These are phyloP conservation scores for Nebria brevicollis DNA, from an alignment of 2,888 invertebrate genomes.

Conservation along the genomic window DNA sequence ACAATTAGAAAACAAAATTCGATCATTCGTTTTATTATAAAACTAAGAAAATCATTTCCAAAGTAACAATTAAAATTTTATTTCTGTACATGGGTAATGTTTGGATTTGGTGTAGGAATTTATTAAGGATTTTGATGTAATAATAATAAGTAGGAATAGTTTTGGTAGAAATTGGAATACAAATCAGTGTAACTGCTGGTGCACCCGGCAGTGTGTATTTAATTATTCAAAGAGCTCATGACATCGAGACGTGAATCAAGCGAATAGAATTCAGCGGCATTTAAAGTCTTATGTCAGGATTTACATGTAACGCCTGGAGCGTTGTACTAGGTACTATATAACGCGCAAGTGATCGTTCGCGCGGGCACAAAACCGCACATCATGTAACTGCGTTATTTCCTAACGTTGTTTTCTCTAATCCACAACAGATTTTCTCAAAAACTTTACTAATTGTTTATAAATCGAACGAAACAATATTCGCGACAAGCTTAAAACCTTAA, in stretches of 20 bases:
- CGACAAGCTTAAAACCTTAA: no score
- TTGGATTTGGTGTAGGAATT: background rate
- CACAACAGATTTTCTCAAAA: background rate
- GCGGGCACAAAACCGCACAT: background rate
- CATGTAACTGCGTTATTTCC: background rate
- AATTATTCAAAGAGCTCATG: constrained; percentile 22
- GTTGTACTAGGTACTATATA: background rate
- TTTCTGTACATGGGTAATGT: background rate
- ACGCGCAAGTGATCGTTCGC: background rate
- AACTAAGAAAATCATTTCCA: no score
- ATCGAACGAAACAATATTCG: background rate
- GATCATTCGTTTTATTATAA: no score
- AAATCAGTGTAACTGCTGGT: background rate
- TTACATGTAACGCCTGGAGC: constrained; percentile 4
- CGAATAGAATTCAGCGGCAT: constrained; percentile 12
- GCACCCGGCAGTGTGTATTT: constrained; percentile 6
- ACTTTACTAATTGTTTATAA: background rate
- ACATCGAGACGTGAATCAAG: constrained; percentile 20
- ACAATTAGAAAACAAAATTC: no score
- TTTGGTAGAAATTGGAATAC: background rate
- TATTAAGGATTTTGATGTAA: background rate
- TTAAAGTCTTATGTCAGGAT: constrained; percentile 19
- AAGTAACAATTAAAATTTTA: no score
- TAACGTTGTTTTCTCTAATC: background rate
- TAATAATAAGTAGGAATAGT: background rate